Evolutionary conservation across 2,797 vertebrate species (phyloP).

Genomic region (Pangasius larnaudii): DNA sequence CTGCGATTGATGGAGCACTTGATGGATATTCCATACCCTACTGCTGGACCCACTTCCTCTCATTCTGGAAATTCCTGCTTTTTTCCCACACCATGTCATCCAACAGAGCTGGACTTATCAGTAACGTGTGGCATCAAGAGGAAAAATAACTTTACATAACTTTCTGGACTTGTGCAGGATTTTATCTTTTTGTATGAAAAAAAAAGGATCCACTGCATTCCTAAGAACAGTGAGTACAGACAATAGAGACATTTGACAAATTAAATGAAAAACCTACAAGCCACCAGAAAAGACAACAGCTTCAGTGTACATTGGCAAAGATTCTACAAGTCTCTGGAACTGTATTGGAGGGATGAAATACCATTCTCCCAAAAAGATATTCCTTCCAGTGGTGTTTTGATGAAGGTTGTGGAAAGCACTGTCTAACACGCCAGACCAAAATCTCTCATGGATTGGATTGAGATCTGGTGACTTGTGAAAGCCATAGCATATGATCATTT

Average conservation of each 20-base stretch:
- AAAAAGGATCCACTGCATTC: not conserved
- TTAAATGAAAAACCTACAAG: not conserved
- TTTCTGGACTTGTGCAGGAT: constrained; percentile 1
- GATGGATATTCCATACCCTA: constrained; percentile 70
- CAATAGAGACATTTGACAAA: not conserved
- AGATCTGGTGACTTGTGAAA: not conserved
- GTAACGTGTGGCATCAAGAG: not conserved
- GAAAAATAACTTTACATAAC: not conserved
- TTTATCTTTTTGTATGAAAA: not conserved
- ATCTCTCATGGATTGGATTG: not conserved
- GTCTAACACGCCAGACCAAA: not conserved
- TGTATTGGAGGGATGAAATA: not conserved
- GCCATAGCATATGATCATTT: not conserved
- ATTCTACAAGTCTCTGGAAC: not conserved
- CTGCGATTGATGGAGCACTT: constrained; percentile 37
- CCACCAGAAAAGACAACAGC: not conserved
- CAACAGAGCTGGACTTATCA: constrained; percentile 46
- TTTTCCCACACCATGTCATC: constrained; percentile 54
- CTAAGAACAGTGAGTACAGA: not conserved
- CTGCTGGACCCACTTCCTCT: constrained; percentile 65
- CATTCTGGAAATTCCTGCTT: constrained; percentile 52
- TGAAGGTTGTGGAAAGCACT: not conserved
- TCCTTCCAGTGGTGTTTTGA: not conserved
- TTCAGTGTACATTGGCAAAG: not conserved
- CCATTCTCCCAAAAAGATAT: not conserved